These are phyloP conservation scores for Drosophila tani DNA, from an alignment of 1,140 invertebrate genomes.

Conservation along the genomic window DNA sequence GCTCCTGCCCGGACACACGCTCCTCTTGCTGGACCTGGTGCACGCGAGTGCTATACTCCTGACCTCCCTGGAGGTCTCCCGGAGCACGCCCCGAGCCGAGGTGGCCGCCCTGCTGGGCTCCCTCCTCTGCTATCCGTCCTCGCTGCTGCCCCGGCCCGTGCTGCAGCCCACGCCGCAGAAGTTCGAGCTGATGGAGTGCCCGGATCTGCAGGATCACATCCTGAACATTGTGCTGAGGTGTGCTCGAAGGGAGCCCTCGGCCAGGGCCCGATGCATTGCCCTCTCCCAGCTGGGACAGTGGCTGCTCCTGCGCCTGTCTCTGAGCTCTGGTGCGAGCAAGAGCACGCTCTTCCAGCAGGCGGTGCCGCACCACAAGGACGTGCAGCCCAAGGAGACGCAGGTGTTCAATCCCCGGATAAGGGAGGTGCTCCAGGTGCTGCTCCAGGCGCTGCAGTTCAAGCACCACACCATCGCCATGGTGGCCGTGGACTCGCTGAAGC, in stretches of 20 bases:
- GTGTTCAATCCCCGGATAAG: constrained; percentile 89
- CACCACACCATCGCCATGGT: constrained; percentile 84
- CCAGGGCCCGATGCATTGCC: constrained; percentile 94
- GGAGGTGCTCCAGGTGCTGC: constrained; percentile 93
- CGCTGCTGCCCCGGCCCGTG: constrained; percentile 91
- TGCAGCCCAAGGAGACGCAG: constrained; percentile 54
- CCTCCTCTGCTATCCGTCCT: constrained; percentile 92
- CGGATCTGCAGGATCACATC: constrained; percentile 92
- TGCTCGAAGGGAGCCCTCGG: constrained; percentile 94
- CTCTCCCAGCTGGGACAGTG: constrained; percentile 95
- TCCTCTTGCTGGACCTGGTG: constrained; percentile 95
- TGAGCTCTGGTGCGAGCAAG: constrained; percentile 56
- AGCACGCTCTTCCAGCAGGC: constrained; percentile 67
- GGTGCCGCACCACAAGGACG: constrained; percentile 73
- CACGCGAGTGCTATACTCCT: constrained; percentile 95
- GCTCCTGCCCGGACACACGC: constrained; percentile 94
- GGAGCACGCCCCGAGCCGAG: constrained; percentile 93
- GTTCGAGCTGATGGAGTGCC: constrained; percentile 85
- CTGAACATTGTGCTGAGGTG: constrained; percentile 94
- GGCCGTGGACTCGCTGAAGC: constrained; percentile 78
- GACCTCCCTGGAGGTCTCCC: constrained; percentile 90
- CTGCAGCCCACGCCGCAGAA: constrained; percentile 92
- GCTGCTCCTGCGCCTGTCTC: constrained; percentile 91
- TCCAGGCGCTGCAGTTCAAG: constrained; percentile 92
- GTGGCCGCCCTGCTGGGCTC: constrained; percentile 96